These are phyloP conservation scores for Zosterops hypoxanthus DNA, from an alignment of 2,113 vertebrate genomes.

Conservation along the genomic window DNA sequence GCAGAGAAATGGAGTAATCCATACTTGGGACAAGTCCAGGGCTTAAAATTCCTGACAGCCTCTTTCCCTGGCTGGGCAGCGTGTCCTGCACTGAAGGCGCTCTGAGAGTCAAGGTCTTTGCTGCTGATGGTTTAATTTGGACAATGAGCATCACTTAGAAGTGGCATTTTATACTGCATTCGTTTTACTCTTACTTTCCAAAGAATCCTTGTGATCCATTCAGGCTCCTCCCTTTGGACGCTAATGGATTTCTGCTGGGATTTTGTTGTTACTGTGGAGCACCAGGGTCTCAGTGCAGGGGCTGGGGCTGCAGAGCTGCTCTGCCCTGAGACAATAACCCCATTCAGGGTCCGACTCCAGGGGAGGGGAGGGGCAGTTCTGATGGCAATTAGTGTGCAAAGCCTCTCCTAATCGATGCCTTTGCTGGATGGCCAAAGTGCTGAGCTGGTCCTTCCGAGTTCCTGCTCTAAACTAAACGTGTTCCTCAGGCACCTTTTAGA, in stretches of 20 bases:
- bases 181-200: constrained; percentile 45
- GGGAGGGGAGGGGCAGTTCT: not conserved
- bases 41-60: not conserved
- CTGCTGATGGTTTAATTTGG: constrained; percentile 39
- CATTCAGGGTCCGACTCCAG: not conserved
- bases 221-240: constrained; percentile 42
- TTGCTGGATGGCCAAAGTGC: not conserved
- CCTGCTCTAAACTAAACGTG: not conserved
- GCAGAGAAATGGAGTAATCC: constrained; percentile 24
- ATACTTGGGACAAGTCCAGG: constrained; percentile 29
- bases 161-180: constrained; percentile 26
- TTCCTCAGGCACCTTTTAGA: not conserved
- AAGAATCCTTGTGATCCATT: constrained; percentile 9
- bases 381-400: constrained; percentile 35
- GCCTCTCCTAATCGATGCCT: not conserved
- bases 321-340: constrained; percentile 16
- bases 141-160: constrained; percentile 13
- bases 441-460: not conserved
- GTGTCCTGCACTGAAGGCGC: not conserved
- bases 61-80: not conserved
- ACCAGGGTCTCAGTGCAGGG: not conserved
- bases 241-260: constrained; percentile 50
- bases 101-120: not conserved
- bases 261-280: not conserved
- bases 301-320: not conserved